Evolutionary conservation across 2,797 vertebrate species (phyloP).

Genomic region (Anguilla marmorata): DNA sequence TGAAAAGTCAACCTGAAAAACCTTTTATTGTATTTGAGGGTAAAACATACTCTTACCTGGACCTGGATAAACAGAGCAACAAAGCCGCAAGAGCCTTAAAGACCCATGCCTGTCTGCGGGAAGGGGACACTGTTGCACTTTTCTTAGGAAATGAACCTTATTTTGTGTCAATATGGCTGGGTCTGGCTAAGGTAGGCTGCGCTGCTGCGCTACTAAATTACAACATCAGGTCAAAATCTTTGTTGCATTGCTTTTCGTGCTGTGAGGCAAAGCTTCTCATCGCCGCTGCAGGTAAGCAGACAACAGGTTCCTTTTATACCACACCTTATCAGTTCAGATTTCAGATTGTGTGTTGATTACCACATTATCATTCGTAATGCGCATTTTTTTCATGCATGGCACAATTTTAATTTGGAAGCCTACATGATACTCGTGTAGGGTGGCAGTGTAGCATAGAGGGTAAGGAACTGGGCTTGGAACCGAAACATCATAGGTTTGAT

Average conservation of each 20-base stretch:
- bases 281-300: conserved; percentile 72
- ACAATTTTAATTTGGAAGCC: too few relatives aligned
- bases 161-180: conserved; percentile 82
- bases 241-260: conserved; percentile 83
- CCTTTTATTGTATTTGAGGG: conserved; percentile 72
- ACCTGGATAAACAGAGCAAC: conserved; percentile 77
- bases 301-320: too few relatives aligned
- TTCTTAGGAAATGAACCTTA: conserved; percentile 79
- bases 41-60: conserved; percentile 64
- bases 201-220: conserved; percentile 80
- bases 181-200: conserved; percentile 83
- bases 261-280: conserved; percentile 79
- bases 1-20: conserved; percentile 64
- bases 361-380: conserved; percentile 38
- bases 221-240: conserved; percentile 76
- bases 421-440: too few relatives aligned
- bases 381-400: too few relatives aligned
- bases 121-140: conserved; percentile 80
- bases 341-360: conserved; percentile 35
- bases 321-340: too few relatives aligned
- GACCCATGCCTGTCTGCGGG: conserved; percentile 64
- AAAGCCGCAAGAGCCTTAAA: conserved; percentile 73
- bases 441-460: too few relatives aligned
- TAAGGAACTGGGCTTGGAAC: too few relatives aligned
- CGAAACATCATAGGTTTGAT: too few relatives aligned